Evolutionary conservation across 2,113 vertebrate genomes (phyloP).

Genomic region (Meriones unguiculatus): DNA sequence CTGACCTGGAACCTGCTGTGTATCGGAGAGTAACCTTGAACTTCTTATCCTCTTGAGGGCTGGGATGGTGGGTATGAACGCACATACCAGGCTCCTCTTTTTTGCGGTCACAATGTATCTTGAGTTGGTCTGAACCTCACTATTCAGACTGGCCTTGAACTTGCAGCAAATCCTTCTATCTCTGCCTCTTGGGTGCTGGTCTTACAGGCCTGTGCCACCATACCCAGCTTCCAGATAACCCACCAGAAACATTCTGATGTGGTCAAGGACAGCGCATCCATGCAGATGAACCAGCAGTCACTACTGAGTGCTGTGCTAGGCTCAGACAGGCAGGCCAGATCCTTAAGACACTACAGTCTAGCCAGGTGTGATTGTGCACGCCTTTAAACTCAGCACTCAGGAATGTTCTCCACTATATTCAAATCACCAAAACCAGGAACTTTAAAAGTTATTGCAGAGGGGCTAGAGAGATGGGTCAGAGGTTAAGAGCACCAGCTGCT

Average conservation of each 20-base stretch:
- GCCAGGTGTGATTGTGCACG: neutral
- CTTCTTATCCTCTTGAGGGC: neutral
- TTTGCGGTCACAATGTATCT: neutral
- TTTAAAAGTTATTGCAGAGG: neutral
- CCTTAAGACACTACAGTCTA: neutral
- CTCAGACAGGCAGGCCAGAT: neutral
- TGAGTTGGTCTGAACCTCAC: neutral
- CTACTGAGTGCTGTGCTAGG: neutral
- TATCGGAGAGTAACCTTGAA: neutral
- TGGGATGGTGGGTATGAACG: neutral
- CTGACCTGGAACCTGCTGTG: neutral
- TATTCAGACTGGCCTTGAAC: neutral
- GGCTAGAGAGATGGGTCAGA: too few relatives aligned
- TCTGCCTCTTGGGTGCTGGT: neutral
- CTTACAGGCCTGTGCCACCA: neutral
- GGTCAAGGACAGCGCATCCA: neutral
- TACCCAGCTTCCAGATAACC: neutral
- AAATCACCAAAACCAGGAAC: neutral
- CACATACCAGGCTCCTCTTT: neutral
- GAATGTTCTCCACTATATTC: neutral
- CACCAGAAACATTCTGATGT: neutral
- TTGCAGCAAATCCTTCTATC: neutral
- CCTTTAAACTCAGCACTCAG: neutral
- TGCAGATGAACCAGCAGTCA: neutral
- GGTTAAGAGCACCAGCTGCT: too few relatives aligned